Evolutionary conservation across 2,888 invertebrate genomes (phyloP).

Genomic region (Pogonocherus hispidulus): DNA sequence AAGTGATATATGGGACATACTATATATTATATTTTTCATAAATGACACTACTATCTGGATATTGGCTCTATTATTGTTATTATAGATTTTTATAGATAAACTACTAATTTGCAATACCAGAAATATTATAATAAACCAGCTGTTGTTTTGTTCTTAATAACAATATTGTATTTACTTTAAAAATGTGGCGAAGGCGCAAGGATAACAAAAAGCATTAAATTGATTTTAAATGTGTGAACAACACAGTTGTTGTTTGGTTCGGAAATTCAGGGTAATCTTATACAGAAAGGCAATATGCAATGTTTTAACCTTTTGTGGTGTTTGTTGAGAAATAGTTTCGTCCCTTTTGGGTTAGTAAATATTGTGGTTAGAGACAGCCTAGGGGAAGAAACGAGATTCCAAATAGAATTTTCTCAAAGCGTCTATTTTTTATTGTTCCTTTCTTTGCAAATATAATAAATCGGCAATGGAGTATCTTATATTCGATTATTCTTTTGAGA

Average conservation of each 20-base stretch:
- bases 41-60: too few species aligned
- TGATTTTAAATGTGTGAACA: conserved; percentile 34
- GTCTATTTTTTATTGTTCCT: conserved; percentile 53
- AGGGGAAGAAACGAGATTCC: conserved; percentile 52
- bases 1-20: too few species aligned
- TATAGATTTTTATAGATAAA: too few species aligned
- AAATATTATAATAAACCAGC: too few species aligned
- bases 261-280: conserved; percentile 37
- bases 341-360: conserved; percentile 54
- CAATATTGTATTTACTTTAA: too few species aligned
- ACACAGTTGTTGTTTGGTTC: conserved; percentile 38
- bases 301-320: conserved; percentile 49
- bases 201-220: conserved; percentile 18
- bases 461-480: conserved; percentile 53
- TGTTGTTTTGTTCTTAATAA: too few species aligned
- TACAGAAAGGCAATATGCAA: conserved; percentile 46
- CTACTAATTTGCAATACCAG: too few species aligned
- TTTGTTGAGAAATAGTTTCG: conserved; percentile 50
- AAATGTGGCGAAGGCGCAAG: too few species aligned
- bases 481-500: conserved; percentile 51
- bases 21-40: too few species aligned
- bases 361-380: conserved; percentile 51
- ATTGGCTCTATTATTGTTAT: too few species aligned
- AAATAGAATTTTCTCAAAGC: conserved; percentile 54
- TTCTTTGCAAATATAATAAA: conserved; percentile 56